Evolutionary conservation across 1,140 invertebrate species (phyloP), one percentile per base, ranked within the genome.

Genomic region (Steinernema khuongi): DNA sequence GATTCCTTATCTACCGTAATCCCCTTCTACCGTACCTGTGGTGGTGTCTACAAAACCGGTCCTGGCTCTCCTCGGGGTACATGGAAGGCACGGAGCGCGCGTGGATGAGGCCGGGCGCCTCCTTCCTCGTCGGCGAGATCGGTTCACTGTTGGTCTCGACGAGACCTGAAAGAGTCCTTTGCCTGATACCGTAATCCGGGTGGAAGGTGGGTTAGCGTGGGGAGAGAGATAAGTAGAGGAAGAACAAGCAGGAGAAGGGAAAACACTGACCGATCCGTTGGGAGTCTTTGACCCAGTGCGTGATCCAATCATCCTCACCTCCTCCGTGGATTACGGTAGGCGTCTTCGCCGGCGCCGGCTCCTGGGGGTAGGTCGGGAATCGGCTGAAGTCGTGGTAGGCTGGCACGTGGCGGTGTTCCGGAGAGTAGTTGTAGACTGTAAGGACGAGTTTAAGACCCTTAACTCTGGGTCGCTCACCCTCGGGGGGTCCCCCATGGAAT

Each of bases 81-180:
- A 78, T 50, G 17, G 77, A 78, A 1, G 77, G 77, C 1, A 78
- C 77, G 19, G 76, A 78, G 26, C 76, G 36, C 1, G 77, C 74
- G 31, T 78, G 77, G n/a, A 67, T 78, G 68, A 67, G 77, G 44
- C n/a, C 32, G 2, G 50, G 1, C 41, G n/a, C 32, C 17, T 71
- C 76, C 30, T 66, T 44, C 28, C 69, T 60, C 18, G 28, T 68
- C 1, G 77, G 77, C 18, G 77, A 76, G 44, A 74, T 74, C 29
- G 77, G 77, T 50, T 78, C 77, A 33, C 75, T 78, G 60, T 74
- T 74, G 26, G 77, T 72, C 30, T 78, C 75, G 17, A 60, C 50
- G 22, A 60, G 50, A 60, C 50, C 50, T 60, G 50, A 22, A 60
- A 60, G 4, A 7, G 50, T 26, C 7, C 14, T 14, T 26, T n/a